Conservation (phyloP, 2,113 vertebrate species). For the Crypturellus undulatus region DNA sequence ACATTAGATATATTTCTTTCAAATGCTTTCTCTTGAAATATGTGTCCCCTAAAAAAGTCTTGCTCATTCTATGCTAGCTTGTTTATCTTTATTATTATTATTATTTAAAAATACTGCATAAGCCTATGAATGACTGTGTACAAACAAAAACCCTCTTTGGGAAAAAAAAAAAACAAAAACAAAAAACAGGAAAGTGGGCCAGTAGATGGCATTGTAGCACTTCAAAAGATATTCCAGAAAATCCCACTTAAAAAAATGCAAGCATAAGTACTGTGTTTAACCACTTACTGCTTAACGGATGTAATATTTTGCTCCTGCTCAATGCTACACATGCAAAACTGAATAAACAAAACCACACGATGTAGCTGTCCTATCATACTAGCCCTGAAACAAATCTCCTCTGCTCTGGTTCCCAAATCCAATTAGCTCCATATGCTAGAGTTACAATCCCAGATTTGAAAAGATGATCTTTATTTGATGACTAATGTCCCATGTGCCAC, state of each 20-base stretch:
- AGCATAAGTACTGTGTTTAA: slow-evolving; percentile 56
- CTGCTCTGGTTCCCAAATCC: slow-evolving; percentile 1
- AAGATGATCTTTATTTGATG: neutral
- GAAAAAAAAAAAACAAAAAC: neutral
- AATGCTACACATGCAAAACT: slow-evolving; percentile 61
- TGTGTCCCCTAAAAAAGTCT: neutral
- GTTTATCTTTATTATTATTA: neutral
- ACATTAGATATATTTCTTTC: neutral
- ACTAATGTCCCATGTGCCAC: neutral
- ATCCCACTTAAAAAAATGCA: slow-evolving; percentile 26
- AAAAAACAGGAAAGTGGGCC: neutral
- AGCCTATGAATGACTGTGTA: neutral
- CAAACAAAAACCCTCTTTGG: neutral
- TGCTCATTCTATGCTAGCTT: neutral
- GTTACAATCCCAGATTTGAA: neutral
- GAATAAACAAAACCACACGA: slow-evolving; percentile 61
- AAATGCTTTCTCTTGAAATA: neutral
- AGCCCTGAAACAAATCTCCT: slow-evolving; percentile 2
- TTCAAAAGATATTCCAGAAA: slow-evolving; percentile 53
- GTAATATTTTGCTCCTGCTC: slow-evolving; percentile 67
- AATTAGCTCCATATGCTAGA: neutral
- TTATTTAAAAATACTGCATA: neutral
- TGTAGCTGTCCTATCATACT: slow-evolving; percentile 5
- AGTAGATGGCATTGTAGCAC: slow-evolving; percentile 80
- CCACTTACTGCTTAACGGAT: slow-evolving; percentile 69